Percentiles rank a stretch among this genome's conserved stretches.
Conservation (phyloP, 2,888 invertebrate genomes). For the Coleophora flavipennella region DNA sequence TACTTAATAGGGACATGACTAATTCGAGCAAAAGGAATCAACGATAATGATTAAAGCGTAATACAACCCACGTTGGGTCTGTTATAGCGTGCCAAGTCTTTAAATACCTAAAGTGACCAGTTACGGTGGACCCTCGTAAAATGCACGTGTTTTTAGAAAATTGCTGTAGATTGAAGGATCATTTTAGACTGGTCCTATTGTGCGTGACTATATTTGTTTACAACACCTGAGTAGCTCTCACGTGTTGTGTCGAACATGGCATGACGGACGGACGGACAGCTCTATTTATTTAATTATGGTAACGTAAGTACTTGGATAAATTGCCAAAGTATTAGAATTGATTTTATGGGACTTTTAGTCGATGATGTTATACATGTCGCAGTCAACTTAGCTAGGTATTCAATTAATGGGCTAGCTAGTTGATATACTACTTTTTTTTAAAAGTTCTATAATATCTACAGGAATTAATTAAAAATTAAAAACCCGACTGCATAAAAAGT, state of each 20-base stretch:
- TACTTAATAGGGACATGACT: slow-evolving; percentile 32
- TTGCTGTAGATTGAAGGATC: slow-evolving; percentile 11
- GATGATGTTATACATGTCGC: too few species aligned
- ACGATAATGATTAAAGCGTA: slow-evolving; percentile 35
- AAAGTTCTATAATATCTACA: too few species aligned
- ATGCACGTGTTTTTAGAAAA: not conserved
- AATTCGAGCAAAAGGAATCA: slow-evolving; percentile 26
- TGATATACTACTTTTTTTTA: too few species aligned
- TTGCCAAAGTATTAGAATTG: too few species aligned
- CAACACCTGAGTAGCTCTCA: slow-evolving; percentile 12
- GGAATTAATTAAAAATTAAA: too few species aligned
- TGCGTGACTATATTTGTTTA: slow-evolving; percentile 14
- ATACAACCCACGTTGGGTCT: slow-evolving; percentile 34
- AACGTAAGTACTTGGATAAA: too few species aligned
- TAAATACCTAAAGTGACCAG: slow-evolving; percentile 13
- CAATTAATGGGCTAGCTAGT: too few species aligned
- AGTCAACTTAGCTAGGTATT: too few species aligned
- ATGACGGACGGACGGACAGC: too few species aligned
- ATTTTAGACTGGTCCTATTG: slow-evolving; percentile 19
- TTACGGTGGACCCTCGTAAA: slow-evolving; percentile 3
- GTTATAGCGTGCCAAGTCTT: slow-evolving; percentile 33
- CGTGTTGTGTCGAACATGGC: slow-evolving; percentile 11
- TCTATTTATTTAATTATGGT: too few species aligned
- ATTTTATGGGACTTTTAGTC: too few species aligned
- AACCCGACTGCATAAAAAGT: too few species aligned